A percentile compares a stretch with the other conserved stretches of the same genome.
Evolutionary conservation across 23 tunicate genomes (phyloP).

Genomic region (Aplidium turbinatum): DNA sequence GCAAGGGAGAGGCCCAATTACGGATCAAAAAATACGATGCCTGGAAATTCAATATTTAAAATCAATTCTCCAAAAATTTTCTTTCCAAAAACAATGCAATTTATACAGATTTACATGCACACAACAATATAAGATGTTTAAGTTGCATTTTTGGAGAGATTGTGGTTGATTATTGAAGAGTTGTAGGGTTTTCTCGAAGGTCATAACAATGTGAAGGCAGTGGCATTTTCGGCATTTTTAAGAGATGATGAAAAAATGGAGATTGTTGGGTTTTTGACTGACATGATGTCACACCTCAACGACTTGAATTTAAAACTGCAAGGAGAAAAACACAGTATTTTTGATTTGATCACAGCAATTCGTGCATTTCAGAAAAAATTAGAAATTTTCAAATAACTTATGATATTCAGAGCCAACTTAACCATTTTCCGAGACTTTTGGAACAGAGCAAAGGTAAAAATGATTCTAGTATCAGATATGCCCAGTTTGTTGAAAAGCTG

Average conservation of each 20-base stretch:
- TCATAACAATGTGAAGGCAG: constrained; percentile 21
- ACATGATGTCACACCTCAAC: constrained; percentile 31
- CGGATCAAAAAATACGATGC: no score
- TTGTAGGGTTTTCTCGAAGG: constrained; percentile 2
- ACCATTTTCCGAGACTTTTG: constrained; percentile 22
- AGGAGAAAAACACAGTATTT: no score
- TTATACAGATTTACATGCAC: constrained; percentile 2
- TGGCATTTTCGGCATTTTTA: constrained; percentile 22
- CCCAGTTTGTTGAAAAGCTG: constrained; percentile 10
- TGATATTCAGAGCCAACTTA: constrained; percentile 5
- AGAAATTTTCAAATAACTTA: neutral
- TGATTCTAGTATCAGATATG: constrained; percentile 12
- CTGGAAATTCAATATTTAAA: no score
- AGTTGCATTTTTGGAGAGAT: no score
- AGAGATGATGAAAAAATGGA: constrained; percentile 25
- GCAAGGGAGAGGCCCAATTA: no score
- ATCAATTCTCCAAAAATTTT: no score
- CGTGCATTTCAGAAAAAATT: constrained; percentile 9
- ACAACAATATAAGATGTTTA: constrained; percentile 33
- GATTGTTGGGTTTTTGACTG: constrained; percentile 26
- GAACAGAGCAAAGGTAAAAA: constrained; percentile 16
- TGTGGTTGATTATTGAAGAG: constrained; percentile 1
- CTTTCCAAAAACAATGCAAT: constrained; percentile 31
- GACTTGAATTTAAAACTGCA: constrained; percentile 17
- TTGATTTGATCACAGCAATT: constrained; percentile 9